These are phyloP conservation scores for Anarsia innoxiella DNA, from an alignment of 2,888 invertebrate species.

Conservation along the genomic window DNA sequence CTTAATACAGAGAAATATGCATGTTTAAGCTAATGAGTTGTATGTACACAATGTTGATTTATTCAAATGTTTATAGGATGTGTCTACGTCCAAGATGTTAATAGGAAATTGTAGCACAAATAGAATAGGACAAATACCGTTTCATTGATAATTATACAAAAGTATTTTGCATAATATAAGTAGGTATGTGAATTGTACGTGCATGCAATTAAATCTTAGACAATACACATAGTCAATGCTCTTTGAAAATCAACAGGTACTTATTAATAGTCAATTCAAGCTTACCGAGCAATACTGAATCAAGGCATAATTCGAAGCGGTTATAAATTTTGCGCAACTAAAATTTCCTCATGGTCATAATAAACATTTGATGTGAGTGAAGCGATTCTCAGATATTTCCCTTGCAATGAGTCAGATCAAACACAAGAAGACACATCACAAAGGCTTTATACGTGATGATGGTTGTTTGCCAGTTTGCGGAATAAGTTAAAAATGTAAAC, in stretches of 20 bases:
- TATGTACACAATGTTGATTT: neutral
- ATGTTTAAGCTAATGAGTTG: neutral
- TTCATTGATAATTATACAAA: no score
- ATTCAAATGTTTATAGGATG: neutral
- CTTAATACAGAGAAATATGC: neutral
- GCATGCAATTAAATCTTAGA: no score
- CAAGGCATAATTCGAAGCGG: neutral
- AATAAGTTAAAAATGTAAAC: constrained; percentile 53
- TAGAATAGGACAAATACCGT: no score
- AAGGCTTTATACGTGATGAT: constrained; percentile 60
- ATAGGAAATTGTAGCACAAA: no score
- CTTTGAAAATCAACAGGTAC: no score
- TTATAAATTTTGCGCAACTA: no score
- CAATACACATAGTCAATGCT: no score
- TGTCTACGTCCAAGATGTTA: no score
- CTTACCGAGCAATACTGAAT: no score
- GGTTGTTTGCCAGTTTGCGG: constrained; percentile 54
- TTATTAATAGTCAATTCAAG: no score
- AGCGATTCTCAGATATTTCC: constrained; percentile 40
- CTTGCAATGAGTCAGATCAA: constrained; percentile 53
- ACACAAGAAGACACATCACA: constrained; percentile 53
- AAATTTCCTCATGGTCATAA: constrained; percentile 14
- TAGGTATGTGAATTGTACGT: no score
- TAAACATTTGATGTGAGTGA: constrained; percentile 28
- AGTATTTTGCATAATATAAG: no score